phyloP scores from a whole-genome alignment of 2,113 vertebrate species.

The Amblyopsis rosae region DNA sequence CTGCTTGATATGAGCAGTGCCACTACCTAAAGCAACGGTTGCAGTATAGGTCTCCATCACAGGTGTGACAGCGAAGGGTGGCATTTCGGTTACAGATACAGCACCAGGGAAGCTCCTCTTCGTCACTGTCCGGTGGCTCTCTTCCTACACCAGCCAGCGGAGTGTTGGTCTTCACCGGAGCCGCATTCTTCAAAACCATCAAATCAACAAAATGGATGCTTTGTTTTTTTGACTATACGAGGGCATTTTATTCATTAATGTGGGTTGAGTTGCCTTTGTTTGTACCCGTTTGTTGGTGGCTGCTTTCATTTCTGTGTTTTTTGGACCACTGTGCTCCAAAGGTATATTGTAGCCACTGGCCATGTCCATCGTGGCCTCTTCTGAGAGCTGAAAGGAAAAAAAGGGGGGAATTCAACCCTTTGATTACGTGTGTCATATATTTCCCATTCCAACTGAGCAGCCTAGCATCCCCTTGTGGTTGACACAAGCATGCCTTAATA shows the following conservation, averaged over 20 bases:
- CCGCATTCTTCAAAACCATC: conserved; percentile 28
- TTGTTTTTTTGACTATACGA: neutral
- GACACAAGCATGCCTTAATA: neutral
- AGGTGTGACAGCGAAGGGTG: conserved; percentile 85
- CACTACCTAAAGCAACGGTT: conserved; percentile 88
- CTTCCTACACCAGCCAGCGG: conserved; percentile 33
- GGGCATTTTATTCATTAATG: neutral
- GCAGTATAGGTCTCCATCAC: conserved; percentile 92
- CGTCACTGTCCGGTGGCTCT: conserved; percentile 75
- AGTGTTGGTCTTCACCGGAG: conserved; percentile 43
- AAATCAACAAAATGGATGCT: neutral
- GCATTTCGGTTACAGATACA: conserved; percentile 95
- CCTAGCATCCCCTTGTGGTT: conserved; percentile 63
- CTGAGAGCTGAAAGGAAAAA: conserved; percentile 80
- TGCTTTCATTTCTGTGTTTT: conserved; percentile 62
- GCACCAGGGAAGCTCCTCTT: conserved; percentile 95
- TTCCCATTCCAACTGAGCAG: conserved; percentile 24
- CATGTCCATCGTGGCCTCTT: conserved; percentile 88
- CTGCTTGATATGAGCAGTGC: neutral
- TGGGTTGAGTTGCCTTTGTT: neutral
- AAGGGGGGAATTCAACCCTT: neutral
- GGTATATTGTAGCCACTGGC: conserved; percentile 93
- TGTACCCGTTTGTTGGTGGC: conserved; percentile 57
- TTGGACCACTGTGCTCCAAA: conserved; percentile 71
- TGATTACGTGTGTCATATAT: neutral